Percentiles rank a stretch among this genome's conserved stretches.
Evolutionary conservation across 2,113 vertebrate genomes (phyloP).

Genomic region (Tetraodon nigroviridis): DNA sequence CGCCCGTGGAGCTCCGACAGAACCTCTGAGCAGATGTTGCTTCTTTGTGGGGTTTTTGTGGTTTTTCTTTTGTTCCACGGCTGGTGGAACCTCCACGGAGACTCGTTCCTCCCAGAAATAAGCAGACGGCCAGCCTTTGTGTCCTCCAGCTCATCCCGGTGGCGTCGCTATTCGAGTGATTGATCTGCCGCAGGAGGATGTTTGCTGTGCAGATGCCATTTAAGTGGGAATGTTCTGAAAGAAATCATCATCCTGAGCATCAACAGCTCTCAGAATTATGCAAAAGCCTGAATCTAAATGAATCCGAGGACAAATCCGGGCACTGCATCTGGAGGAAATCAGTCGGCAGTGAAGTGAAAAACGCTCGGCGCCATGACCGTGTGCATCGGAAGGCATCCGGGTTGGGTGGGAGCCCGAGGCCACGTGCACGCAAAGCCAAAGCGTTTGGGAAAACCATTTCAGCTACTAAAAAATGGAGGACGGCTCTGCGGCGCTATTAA

Average conservation of each 20-base stretch:
- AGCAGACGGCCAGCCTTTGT: slow-evolving; percentile 21
- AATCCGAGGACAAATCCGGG: slow-evolving; percentile 23
- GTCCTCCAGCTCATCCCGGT: slow-evolving; percentile 50
- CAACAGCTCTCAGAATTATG: slow-evolving; percentile 44
- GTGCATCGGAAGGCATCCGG: slow-evolving; percentile 48
- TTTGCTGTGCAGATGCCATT: slow-evolving; percentile 16
- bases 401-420: slow-evolving; percentile 42
- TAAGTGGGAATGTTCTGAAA: too few relatives aligned
- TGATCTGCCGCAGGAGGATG: slow-evolving; percentile 53
- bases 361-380: slow-evolving; percentile 13
- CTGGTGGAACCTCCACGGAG: slow-evolving; percentile 17
- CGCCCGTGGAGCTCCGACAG: slow-evolving; percentile 35
- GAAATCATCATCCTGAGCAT: slow-evolving; percentile 23
- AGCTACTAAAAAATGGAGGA: slow-evolving; percentile 34
- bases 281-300: slow-evolving; percentile 33
- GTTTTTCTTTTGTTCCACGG: slow-evolving; percentile 28
- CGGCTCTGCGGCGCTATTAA: slow-evolving; percentile 1
- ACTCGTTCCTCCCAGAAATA: slow-evolving; percentile 47
- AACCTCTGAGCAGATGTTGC: slow-evolving; percentile 26
- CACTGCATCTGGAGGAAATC: slow-evolving; percentile 18
- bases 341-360: slow-evolving; percentile 27
- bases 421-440: slow-evolving; percentile 34
- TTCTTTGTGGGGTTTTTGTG: slow-evolving; percentile 7
- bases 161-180: slow-evolving; percentile 40
- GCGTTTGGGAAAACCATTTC: slow-evolving; percentile 51